A percentile compares a stretch with the other conserved stretches of the same genome.
These are phyloP conservation scores for Rhingia campestris DNA, from an alignment of 2,888 invertebrate genomes.

Conservation along the genomic window DNA sequence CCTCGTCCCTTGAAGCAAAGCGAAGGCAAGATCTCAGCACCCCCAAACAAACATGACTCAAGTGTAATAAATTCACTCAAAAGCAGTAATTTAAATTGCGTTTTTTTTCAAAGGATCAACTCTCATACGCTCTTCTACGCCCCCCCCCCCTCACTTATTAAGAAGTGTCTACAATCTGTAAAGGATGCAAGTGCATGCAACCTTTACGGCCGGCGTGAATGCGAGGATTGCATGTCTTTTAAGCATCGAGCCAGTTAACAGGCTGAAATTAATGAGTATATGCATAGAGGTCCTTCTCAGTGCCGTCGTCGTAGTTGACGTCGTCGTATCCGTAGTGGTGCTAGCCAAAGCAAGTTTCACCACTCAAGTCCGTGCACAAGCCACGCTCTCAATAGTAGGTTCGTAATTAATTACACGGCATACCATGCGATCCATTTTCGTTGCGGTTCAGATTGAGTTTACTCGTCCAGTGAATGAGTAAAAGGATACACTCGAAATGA, in stretches of 20 bases:
- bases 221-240: conserved; percentile 65
- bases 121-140: neutral
- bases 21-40: conserved; percentile 32
- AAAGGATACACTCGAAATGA: conserved; percentile 56
- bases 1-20: neutral
- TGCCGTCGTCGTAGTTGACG: conserved; percentile 25
- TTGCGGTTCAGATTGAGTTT: conserved; percentile 48
- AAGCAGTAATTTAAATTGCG: conserved; percentile 62
- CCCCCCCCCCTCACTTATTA: conserved; percentile 28
- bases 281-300: conserved; percentile 61
- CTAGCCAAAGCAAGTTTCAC: conserved; percentile 60
- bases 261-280: conserved; percentile 68
- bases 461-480: conserved; percentile 10
- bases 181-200: conserved; percentile 30
- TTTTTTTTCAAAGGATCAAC: conserved; percentile 9
- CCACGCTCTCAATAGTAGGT: conserved; percentile 46
- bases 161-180: conserved; percentile 39
- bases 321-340: conserved; percentile 9
- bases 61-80: conserved; percentile 63
- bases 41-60: conserved; percentile 36
- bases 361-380: conserved; percentile 61
- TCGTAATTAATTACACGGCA: conserved; percentile 66
- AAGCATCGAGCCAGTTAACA: conserved; percentile 66
- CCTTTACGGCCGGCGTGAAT: conserved; percentile 56
- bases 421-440: conserved; percentile 65